Conservation (phyloP, 2,888 invertebrate species). For the Eupsilia transversa region DNA sequence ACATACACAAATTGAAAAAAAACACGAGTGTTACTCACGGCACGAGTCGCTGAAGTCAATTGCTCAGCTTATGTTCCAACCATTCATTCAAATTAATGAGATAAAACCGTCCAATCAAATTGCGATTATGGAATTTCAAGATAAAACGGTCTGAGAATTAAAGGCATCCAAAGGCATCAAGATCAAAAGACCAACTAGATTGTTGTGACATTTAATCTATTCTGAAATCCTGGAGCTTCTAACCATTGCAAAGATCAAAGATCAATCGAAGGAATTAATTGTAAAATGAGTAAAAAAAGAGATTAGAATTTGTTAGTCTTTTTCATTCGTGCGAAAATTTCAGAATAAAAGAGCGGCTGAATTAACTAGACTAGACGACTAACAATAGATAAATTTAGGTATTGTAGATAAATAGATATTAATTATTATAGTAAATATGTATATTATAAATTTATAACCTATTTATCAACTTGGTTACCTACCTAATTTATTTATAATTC, state of each 20-base stretch:
- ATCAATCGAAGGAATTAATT: constrained; percentile 33
- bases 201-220: constrained; percentile 54
- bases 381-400: no score
- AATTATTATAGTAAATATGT: no score
- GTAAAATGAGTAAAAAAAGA: background rate
- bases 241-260: constrained; percentile 8
- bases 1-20: background rate
- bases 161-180: constrained; percentile 25
- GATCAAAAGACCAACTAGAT: constrained; percentile 32
- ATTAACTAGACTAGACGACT: no score
- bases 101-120: constrained; percentile 30
- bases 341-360: no score
- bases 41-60: background rate
- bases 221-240: constrained; percentile 6
- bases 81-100: background rate
- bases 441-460: no score
- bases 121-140: constrained; percentile 22
- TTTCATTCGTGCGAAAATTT: background rate
- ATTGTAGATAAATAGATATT: no score
- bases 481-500: no score
- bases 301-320: background rate
- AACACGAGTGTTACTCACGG: accelerated
- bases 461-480: no score
- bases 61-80: background rate
- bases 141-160: constrained; percentile 18